Base-by-base conservation (phyloP, 2,888 invertebrate species). In the Unio pictorum region DNA sequence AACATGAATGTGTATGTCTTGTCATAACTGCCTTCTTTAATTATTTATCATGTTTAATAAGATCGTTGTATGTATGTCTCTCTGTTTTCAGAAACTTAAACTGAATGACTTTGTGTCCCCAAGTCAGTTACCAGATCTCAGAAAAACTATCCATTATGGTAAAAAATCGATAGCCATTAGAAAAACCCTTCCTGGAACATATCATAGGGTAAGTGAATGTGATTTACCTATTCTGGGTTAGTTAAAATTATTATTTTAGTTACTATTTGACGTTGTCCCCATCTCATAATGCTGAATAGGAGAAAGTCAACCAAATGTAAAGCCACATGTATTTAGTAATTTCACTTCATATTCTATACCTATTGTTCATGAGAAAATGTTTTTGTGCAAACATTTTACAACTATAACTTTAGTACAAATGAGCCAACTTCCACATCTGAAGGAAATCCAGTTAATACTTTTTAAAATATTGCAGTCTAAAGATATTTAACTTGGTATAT, bases 71-170 rank as follows among this genome's bases (percentile, higher is more conserved):
- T 20, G 2, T 3, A 3, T 15, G 3, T 55, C 11, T 64, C 34
- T 69, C 61, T 73, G 45, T 55, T 79, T 81, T 18, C 82, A 89
- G 89, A 89, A 88, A 82, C 71, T 89, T 69, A 89, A 89, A 72
- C 66, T 89, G 73, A 88, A 88, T 80, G 89, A 89, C 69, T 89
- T 89, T 82, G 88, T 89, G 58, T 88, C 87, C 34, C 85, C 86
- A 30, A 85, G 85, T 76, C 89, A 89, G 75, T 69, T 89, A 57
- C 88, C 89, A 60, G 88, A 88, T 73, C 75, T 89, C 45, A 79
- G 87, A 64, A 87, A 87, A 75, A 88, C 89, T 7, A 88, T 89
- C 55, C 81, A 84, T 69, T 87, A 86, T 77, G 87, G 87, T 55
- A 79, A 86, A 64, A 88, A 88, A 65, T 88, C 89, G 20, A 89